These are phyloP conservation scores for Scrobipalpa atriplicella DNA, from an alignment of 2,888 invertebrate genomes.

Conservation along the genomic window DNA sequence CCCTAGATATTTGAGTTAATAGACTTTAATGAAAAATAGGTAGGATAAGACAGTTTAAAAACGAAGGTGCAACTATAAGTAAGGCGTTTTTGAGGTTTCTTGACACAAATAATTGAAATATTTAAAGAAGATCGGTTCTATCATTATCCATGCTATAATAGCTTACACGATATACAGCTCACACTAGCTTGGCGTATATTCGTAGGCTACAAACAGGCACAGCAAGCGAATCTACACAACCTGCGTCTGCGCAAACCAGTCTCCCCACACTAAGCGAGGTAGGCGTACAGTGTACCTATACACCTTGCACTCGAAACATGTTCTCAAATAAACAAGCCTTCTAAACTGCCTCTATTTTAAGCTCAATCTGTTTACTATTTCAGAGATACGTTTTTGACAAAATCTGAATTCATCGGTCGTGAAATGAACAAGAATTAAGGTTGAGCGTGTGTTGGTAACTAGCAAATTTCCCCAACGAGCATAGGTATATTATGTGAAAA, in stretches of 20 bases:
- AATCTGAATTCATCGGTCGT: not conserved
- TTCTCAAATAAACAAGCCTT: conserved; percentile 26
- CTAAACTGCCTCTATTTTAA: conserved; percentile 35
- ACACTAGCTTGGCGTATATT: not conserved
- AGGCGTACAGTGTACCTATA: conserved; percentile 42
- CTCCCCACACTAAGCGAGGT: conserved; percentile 42
- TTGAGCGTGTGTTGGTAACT: too few relatives aligned
- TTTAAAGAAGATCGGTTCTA: too few relatives aligned
- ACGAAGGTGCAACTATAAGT: too few relatives aligned
- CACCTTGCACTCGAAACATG: conserved; percentile 35
- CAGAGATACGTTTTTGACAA: not conserved
- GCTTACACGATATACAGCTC: not conserved
- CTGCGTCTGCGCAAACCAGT: conserved; percentile 41
- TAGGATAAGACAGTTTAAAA: too few relatives aligned
- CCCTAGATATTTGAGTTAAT: too few relatives aligned
- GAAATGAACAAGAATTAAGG: too few relatives aligned
- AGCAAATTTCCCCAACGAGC: too few relatives aligned
- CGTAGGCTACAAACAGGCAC: conserved; percentile 30
- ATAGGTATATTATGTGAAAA: too few relatives aligned
- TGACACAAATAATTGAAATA: too few relatives aligned
- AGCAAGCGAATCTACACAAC: conserved; percentile 39
- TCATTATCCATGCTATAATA: not conserved
- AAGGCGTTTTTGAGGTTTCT: too few relatives aligned
- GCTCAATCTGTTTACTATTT: not conserved
- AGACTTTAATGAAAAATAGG: too few relatives aligned